These are phyloP conservation scores for Procambarus virginalis DNA, from an alignment of 1,140 invertebrate species.

Conservation along the genomic window DNA sequence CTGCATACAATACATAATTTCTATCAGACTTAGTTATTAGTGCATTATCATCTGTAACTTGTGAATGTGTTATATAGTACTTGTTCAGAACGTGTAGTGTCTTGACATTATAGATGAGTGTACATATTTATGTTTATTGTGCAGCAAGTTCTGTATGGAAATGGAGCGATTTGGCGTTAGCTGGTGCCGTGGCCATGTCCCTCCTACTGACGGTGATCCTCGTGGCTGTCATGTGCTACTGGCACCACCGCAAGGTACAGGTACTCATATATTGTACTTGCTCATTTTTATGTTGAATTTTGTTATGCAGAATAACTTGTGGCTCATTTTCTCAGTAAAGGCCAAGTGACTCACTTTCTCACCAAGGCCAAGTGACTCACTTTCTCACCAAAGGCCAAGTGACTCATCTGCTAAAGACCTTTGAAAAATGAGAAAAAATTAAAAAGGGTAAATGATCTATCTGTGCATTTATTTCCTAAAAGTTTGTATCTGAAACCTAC, in stretches of 20 bases:
- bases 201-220: slow-evolving; percentile 34
- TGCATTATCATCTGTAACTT: not conserved
- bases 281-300: not conserved
- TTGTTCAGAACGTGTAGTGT: not conserved
- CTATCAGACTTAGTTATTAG: not conserved
- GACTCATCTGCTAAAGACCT: too few species aligned
- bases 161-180: slow-evolving; percentile 9
- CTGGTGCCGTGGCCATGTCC: slow-evolving; percentile 21
- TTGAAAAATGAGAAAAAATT: too few species aligned
- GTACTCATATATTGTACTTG: not conserved
- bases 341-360: too few species aligned
- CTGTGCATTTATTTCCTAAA: too few species aligned
- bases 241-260: slow-evolving; percentile 43
- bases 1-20: too few species aligned
- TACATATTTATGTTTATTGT: not conserved
- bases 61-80: not conserved
- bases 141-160: not conserved
- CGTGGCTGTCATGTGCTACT: slow-evolving; percentile 46
- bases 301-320: too few species aligned
- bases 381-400: too few species aligned
- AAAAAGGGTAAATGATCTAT: too few species aligned
- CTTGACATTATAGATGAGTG: not conserved
- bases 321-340: too few species aligned
- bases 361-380: too few species aligned
- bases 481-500: too few species aligned